Conservation (phyloP, 2,113 vertebrate species). For the Grantiella picta region DNA sequence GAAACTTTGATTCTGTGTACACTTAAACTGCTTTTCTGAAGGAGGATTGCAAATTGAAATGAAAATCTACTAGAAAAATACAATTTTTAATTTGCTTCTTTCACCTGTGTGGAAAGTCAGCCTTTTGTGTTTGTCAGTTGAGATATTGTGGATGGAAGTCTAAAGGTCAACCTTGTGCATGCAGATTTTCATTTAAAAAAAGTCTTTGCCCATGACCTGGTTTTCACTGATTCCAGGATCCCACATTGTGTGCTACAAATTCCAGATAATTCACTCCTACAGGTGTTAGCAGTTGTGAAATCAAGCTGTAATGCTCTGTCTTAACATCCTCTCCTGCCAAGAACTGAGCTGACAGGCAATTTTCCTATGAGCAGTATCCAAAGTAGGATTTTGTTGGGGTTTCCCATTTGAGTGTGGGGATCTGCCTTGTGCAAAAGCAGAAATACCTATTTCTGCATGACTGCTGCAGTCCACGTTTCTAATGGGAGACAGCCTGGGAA, state of each 20-base stretch:
- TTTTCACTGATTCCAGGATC: not conserved
- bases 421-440: not conserved
- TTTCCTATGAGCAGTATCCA: not conserved
- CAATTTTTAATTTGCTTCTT: not conserved
- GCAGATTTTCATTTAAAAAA: not conserved
- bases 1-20: not conserved
- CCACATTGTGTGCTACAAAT: not conserved
- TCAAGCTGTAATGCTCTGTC: not conserved
- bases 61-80: not conserved
- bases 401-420: not conserved
- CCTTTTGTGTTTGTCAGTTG: not conserved
- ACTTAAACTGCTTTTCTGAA: not conserved
- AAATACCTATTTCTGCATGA: not conserved
- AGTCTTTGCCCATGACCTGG: not conserved
- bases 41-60: not conserved
- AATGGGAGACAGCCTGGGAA: not conserved
- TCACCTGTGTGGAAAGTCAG: not conserved
- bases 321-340: not conserved
- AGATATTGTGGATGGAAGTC: not conserved
- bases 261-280: not conserved
- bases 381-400: not conserved
- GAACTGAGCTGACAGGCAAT: not conserved
- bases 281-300: not conserved
- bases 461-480: not conserved
- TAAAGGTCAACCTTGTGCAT: fast-evolving